Evolutionary conservation across 2,888 invertebrate species (phyloP), one percentile per base, ranked within the genome.

Genomic region (Amitus sp.): DNA sequence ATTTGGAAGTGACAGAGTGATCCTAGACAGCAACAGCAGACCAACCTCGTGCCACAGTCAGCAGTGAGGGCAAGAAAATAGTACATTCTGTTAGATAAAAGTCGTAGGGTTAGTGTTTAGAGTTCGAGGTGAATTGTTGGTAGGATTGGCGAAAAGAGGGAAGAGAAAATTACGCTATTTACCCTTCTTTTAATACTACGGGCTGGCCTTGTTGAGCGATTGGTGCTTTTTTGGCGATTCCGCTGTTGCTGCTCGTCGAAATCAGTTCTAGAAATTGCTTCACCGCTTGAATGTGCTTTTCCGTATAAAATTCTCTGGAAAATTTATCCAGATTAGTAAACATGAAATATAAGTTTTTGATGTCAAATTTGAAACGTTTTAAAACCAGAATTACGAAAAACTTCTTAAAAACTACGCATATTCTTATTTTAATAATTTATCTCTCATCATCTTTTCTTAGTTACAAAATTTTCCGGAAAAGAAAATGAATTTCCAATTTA

Each of bases 161-260:
- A 37, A 13, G 37, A 2, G 15, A 17, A 13, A 37, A 37, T 15
- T 12, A 2, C 27, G 28, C 49, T 40, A 51, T 91, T 87, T 83
- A 95, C 95, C 95, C 95, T 87, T 96, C 95, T 85, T 95, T 95
- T 47, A 96, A 86, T 73, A 94, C 87, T 68, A 95, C 92, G 45
- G 94, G 93, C 39, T 87, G 86, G 66, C 89, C 90, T 75, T 87
- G 87, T 49, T 73, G 66, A 23, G 74, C 69, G 12, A 69, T 71
- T 20, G 75, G 75, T 37, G 75, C 70, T 40, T 78, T 77, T 45
- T 76, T 76, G 18, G 69, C 57, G 37, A 66, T 75, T 48, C 74
- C 73, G 23, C 73, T 74, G 46, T 67, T 76, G 23, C 78, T 76
- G 68, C 90, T 90, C 2, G 94, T 92, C 37, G 95, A 95, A 78